phyloP scores from a whole-genome alignment of 2,797 vertebrate genomes.

The Coilia nasus region DNA sequence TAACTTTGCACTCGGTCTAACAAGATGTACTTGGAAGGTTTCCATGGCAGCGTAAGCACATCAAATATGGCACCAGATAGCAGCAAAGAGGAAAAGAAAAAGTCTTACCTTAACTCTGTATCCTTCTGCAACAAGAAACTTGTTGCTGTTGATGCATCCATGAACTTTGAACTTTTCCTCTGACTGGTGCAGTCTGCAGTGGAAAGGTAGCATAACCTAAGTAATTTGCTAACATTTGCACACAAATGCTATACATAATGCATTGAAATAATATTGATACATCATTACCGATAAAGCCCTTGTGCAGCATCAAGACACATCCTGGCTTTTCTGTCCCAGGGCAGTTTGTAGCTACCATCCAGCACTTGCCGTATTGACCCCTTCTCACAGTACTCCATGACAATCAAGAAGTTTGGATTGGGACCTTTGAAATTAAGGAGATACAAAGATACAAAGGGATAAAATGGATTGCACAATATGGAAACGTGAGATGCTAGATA shows the following conservation, averaged over 20 bases:
- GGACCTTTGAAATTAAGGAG: slow-evolving; percentile 60
- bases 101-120: slow-evolving; percentile 83
- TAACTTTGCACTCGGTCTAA: too few species aligned
- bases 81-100: background rate
- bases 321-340: slow-evolving; percentile 67
- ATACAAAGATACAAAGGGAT: background rate
- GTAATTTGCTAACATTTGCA: background rate
- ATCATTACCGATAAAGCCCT: slow-evolving; percentile 85
- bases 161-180: slow-evolving; percentile 79
- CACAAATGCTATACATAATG: too few species aligned
- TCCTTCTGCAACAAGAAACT: slow-evolving; percentile 82
- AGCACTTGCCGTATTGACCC: slow-evolving; percentile 84
- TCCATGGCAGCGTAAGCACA: background rate
- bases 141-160: slow-evolving; percentile 80
- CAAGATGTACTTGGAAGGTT: background rate
- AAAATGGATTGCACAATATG: background rate
- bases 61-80: background rate
- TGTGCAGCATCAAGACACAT: slow-evolving; percentile 82
- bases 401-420: slow-evolving; percentile 77
- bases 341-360: slow-evolving; percentile 62
- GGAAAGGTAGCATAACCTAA: background rate
- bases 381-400: slow-evolving; percentile 88
- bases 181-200: slow-evolving; percentile 82
- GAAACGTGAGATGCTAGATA: too few species aligned
- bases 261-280: too few species aligned